Conservation (phyloP, 2,888 invertebrate species). For the Fissipunctia ypsillon region DNA sequence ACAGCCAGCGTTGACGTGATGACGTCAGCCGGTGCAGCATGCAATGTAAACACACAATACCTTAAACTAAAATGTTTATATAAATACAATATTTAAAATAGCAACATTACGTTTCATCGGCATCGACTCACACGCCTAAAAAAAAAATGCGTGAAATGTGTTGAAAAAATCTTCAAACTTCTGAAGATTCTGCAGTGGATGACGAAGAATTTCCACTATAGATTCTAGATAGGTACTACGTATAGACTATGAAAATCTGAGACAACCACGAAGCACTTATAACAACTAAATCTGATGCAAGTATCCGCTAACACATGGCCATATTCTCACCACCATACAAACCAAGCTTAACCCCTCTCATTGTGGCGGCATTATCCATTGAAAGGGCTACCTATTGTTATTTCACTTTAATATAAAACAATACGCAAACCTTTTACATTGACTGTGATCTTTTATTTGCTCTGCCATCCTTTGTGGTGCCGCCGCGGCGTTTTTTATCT, state of each 20-base stretch:
- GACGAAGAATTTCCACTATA: no score
- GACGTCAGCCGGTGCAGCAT: no score
- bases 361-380: conserved; percentile 89
- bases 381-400: conserved; percentile 90
- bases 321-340: conserved; percentile 73
- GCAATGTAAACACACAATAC: no score
- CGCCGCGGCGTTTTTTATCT: conserved; percentile 86
- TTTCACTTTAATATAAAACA: conserved; percentile 90
- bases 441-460: conserved; percentile 85
- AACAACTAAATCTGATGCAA: background rate
- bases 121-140: no score
- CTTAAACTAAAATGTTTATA: no score
- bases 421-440: conserved; percentile 87
- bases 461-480: conserved; percentile 82
- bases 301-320: background rate
- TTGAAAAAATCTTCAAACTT: background rate
- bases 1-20: no score
- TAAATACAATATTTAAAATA: no score
- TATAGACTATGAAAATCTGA: background rate
- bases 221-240: no score
- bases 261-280: no score
- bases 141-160: no score
- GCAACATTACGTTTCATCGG: no score
- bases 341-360: conserved; percentile 75
- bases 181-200: background rate